Base-by-base conservation (phyloP, 2,797 vertebrate genomes). In the Lepidocolaptes lacrymiger region DNA sequence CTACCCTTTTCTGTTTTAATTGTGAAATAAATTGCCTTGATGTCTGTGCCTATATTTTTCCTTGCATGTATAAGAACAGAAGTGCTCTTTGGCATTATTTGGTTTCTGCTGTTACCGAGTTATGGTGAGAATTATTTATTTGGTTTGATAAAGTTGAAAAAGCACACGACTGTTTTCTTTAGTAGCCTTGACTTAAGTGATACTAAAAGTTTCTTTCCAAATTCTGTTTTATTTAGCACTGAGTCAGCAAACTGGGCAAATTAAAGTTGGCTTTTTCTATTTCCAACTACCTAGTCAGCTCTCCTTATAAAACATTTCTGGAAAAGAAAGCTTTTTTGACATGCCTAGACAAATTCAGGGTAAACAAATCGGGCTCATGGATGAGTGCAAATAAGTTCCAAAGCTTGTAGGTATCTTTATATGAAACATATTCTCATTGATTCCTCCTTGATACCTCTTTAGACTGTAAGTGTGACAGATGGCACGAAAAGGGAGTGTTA, bases 401-500 rank as follows among this genome's bases (percentile, higher is more conserved):
- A 62, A 85, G 73, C 91, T 81, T 22, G 83, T 73, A 88, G 36
- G 32, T 68, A 44, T 84, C 82, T 1, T 1, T 64, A 6, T 55
- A 46, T 79, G 46, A 54, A 91, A 37, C 23, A 13, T n/a, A 22
- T 81, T 93, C 62, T 52, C 78, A 28, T 1, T 51, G 69, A 74
- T 85, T 93, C 59, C 61, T 67, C 37, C 74, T 43, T 56, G 37
- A 32, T 93, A 78, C 74, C 48, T 79, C 85, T 82, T 86, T 27
- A 67, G 48, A 26, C 6, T 43, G 52, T 86, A 49, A 19, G 73
- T 62, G 46, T 83, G 89, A 61, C 89, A 90, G 88, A 79, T 93
- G 91, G 85, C 9, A 3, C 48, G 18, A 91, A 88, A 13, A 92
- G 88, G 85, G 84, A 56, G 85, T 93, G 91, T 89, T 93, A 74